Evolutionary conservation across 2,113 vertebrate species (phyloP).

Genomic region (Tachuris rubrigastra): DNA sequence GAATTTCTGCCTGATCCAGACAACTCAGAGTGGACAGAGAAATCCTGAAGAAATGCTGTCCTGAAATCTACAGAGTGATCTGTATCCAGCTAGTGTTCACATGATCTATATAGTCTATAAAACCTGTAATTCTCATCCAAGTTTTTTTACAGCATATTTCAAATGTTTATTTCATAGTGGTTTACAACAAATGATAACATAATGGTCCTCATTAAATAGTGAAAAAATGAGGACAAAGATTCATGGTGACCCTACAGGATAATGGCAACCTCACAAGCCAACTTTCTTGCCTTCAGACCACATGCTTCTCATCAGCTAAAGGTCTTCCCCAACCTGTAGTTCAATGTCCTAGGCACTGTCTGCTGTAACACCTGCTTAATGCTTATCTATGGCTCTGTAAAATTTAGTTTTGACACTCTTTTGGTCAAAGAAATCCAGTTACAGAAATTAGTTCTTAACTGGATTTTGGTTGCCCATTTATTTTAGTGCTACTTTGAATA

Average conservation of each 20-base stretch:
- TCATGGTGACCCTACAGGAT: neutral
- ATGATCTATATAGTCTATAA: neutral
- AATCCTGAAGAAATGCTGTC: neutral
- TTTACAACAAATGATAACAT: neutral
- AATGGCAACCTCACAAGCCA: neutral
- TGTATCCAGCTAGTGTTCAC: neutral
- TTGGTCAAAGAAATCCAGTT: neutral
- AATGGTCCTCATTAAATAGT: fast-evolving
- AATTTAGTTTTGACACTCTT: neutral
- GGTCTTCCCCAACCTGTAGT: neutral
- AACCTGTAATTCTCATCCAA: neutral
- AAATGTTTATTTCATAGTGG: neutral
- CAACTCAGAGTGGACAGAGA: neutral
- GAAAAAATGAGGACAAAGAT: neutral
- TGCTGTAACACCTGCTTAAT: neutral
- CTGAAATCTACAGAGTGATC: neutral
- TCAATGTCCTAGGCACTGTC: neutral
- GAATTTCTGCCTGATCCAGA: neutral
- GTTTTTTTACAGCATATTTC: neutral
- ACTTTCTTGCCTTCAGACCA: neutral
- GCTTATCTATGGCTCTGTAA: fast-evolving
- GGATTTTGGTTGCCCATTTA: neutral
- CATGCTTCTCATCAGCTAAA: neutral
- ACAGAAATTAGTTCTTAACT: neutral
- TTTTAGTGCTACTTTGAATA: neutral